These are phyloP conservation scores for Hipposideros larvatus DNA, from an alignment of 2,797 vertebrate genomes.

Conservation along the genomic window DNA sequence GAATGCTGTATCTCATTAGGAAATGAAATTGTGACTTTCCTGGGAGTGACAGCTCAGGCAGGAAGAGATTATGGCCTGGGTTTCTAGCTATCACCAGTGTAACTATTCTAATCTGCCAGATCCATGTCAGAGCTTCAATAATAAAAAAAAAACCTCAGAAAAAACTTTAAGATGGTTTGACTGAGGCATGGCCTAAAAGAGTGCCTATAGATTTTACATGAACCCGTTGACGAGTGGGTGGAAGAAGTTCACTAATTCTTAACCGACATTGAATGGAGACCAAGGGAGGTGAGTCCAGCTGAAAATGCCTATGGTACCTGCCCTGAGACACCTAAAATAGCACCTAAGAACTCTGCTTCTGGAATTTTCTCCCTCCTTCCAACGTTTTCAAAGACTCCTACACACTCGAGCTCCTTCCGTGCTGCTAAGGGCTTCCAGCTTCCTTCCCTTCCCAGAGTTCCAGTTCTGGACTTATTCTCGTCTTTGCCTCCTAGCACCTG, in stretches of 20 bases:
- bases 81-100: conserved; percentile 60
- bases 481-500: background rate
- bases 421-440: background rate
- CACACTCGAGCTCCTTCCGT: background rate
- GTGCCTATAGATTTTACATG: conserved; percentile 8
- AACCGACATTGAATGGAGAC: background rate
- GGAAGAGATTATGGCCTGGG: conserved; percentile 17
- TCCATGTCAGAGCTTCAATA: conserved; percentile 61
- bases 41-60: conserved; percentile 49
- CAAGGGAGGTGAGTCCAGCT: background rate
- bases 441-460: background rate
- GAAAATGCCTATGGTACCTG: background rate
- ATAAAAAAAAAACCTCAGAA: background rate
- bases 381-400: background rate
- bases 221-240: background rate
- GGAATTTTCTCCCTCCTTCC: conserved; percentile 2
- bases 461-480: background rate
- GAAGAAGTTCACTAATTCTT: background rate
- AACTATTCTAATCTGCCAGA: conserved; percentile 28
- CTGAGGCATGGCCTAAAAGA: background rate
- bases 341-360: background rate
- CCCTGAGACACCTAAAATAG: background rate
- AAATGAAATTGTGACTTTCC: conserved; percentile 66
- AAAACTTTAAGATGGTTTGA: conserved; percentile 20
- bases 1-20: conserved; percentile 56